A percentile compares a stretch with the other conserved stretches of the same genome.
Evolutionary conservation across 1,140 invertebrate genomes (phyloP).

Genomic region (Sarcophaga peregrina): DNA sequence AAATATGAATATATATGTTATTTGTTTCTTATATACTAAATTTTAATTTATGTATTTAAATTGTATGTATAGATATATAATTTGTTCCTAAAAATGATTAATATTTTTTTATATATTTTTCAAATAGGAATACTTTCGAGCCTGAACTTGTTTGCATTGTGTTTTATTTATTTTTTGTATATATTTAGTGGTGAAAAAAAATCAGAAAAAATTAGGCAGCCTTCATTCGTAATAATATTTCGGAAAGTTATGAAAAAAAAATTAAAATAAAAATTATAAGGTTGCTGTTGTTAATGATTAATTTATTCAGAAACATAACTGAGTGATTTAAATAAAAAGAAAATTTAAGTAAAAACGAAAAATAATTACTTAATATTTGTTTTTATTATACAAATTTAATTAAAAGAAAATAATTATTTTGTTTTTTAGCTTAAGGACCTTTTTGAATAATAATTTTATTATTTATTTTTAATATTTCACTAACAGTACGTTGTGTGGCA

Average conservation of each 20-base stretch:
- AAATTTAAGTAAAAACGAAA: neutral
- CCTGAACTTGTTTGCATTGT: constrained; percentile 48
- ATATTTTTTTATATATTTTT: constrained; percentile 17
- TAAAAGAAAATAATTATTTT: no score
- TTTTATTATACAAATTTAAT: neutral
- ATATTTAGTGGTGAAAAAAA: constrained; percentile 26
- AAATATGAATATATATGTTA: constrained; percentile 30
- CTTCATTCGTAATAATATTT: neutral
- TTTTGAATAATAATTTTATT: no score
- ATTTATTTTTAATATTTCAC: no score
- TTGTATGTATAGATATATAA: constrained; percentile 23
- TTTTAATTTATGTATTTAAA: neutral
- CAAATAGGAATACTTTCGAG: constrained; percentile 49
- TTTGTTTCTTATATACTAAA: constrained; percentile 28
- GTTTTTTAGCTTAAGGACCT: no score
- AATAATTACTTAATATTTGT: neutral
- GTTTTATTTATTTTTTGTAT: constrained; percentile 41
- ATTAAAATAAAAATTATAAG: neutral
- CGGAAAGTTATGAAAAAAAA: no score
- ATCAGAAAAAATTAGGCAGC: constrained; percentile 22
- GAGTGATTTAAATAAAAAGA: constrained; percentile 2
- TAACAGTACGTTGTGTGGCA: no score
- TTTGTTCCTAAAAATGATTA: constrained; percentile 31
- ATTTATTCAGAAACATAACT: no score
- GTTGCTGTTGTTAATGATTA: no score